These are phyloP conservation scores for Phoenicopterus ruber DNA, from an alignment of 2,113 vertebrate species.

Conservation along the genomic window DNA sequence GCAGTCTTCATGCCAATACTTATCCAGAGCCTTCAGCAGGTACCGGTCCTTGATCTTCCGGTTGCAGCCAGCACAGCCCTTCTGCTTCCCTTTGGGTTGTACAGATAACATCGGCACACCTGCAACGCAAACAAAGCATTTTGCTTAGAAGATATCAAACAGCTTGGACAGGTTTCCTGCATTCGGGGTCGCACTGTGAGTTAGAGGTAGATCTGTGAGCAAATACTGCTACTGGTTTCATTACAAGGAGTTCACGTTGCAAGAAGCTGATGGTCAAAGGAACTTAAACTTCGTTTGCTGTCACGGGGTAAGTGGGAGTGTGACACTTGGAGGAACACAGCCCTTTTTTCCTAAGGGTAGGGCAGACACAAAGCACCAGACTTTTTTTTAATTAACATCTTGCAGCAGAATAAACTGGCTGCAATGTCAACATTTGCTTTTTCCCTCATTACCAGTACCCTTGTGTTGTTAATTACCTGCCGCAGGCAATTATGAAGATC, in stretches of 20 bases:
- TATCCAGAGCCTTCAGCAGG: slow-evolving; percentile 99
- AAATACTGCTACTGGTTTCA: background rate
- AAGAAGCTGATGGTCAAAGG: background rate
- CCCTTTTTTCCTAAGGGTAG: background rate
- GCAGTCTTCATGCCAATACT: slow-evolving; percentile 99
- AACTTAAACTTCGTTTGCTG: background rate
- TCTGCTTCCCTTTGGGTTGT: slow-evolving; percentile 99
- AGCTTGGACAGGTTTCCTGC: background rate
- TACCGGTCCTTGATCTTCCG: slow-evolving; percentile 99
- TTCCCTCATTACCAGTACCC: background rate
- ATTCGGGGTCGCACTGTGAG: background rate
- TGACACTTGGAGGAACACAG: fast-evolving
- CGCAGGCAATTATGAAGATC: background rate
- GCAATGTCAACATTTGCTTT: background rate
- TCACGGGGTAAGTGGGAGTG: background rate
- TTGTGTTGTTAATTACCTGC: background rate
- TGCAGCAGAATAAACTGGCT: background rate
- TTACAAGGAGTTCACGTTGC: background rate
- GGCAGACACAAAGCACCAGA: background rate
- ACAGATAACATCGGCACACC: slow-evolving; percentile 99
- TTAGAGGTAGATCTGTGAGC: background rate
- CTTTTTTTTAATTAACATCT: background rate
- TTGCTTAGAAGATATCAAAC: background rate
- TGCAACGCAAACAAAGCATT: slow-evolving; percentile 73
- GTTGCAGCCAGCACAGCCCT: slow-evolving; percentile 98